Base-by-base conservation (phyloP, 2,113 vertebrate species). In the Sminthopsis crassicaudata region DNA sequence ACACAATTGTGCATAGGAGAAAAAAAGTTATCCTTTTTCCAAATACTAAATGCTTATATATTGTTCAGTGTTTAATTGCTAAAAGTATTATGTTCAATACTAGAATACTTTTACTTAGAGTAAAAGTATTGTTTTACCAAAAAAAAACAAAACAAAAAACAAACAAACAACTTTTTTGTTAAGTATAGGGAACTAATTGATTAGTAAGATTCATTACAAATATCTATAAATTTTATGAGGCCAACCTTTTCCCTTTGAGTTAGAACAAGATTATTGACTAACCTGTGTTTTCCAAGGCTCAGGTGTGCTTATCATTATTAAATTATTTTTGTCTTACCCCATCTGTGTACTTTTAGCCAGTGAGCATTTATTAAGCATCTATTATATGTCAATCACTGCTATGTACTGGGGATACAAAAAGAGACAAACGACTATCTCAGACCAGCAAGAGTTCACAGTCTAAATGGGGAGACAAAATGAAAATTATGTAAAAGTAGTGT, bases 11-110 rank as follows among this genome's bases (percentile, higher is more conserved):
- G 23, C 91, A 92, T 25, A 30, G 30, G 53, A 46, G 95, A 53
- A 76, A 24, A 48, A 24, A n/a, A 26, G 0, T 94, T 57, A 91
- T 89, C 67, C n/a, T 55, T n/a, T 50, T 10, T 53, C 42, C 36
- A 46, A 90, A 46, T 53, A 26, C 48, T 50, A n/a, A 94, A 30
- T 26, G 54, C 89, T 48, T 91, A 89, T 92, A 91, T 23, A 51
- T 27, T 30, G 48, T 95, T 48, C 26, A 42, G 67, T 55, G 93
- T 92, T 94, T 95, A 53, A 95, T 42, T 96, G 25, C 53, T 90
- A 48, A 25, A 27, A 92, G 50, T 60, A 60, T 67, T 67, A 67
- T 67, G 12, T 67, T 67, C 2, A 67, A 30, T 36, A 67, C 57
- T 67, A 36, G 57, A 67, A 67, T 36, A 67, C 30, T 67, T 67